Evolutionary conservation across 92 coral and sea anemone genomes (phyloP), one percentile per base, ranked within the genome.

Genomic region (Palythoa caribaeorum): DNA sequence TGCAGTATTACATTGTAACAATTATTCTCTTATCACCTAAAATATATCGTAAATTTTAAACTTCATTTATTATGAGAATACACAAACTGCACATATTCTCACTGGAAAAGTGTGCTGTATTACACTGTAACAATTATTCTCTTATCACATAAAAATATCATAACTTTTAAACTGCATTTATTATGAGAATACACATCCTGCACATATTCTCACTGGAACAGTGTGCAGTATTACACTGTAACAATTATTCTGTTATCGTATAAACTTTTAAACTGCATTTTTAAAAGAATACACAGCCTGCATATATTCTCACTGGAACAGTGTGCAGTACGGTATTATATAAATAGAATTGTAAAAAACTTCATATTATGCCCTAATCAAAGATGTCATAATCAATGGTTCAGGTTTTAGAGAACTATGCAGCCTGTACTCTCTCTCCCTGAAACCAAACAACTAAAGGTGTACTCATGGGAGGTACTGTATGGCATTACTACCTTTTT

Each of bases 171-270:
- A 54, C 17, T 15, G 19, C 8, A 62, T 9, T 20, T 16, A 28
- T 44, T 62, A 62, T 6, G 69, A 62, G 36, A 63, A 63, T 3
- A 63, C 0, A 5, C 21, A 2, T 3, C 70, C 70, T 63, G 70
- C 70, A 63, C 70, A 63, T 63, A 63, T 63, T 63, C 70, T 63
- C 70, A 63, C 70, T 63, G 70, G 70, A 63, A 63, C 37, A 63
- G 70, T 63, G 37, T 16, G 70, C 70, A 16, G 21, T 19, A 63
- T 63, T 28, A 28, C 28, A 28, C 28, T 28, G 28, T 28, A 28
- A 28, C 28, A 28, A 28, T 28, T 28, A 28, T 28, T 28, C 28
- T 28, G 28, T 28, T 0, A 28, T 28, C 28, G 19, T 15, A 59
- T 59, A 59, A 59, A 3, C 0, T 15, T 14, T 12, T 15, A 15